phyloP scores from a whole-genome alignment of 2,888 invertebrate genomes.

The Cosmia trapezina region DNA sequence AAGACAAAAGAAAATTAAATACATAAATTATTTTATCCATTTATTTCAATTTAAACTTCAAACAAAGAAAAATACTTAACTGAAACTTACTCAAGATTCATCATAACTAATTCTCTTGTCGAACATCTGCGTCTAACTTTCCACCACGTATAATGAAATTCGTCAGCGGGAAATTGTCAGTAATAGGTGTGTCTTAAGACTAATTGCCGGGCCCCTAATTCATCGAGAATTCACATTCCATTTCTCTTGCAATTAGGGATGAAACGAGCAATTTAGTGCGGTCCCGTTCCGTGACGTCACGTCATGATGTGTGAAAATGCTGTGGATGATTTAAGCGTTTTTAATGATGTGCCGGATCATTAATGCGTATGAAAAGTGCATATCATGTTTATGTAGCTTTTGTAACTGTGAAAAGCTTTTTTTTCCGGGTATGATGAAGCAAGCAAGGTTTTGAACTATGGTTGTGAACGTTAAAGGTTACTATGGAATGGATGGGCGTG shows the following conservation, averaged over 20 bases:
- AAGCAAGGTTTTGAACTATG: not conserved
- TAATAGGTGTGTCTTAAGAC: slow-evolving; percentile 75
- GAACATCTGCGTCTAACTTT: slow-evolving; percentile 58
- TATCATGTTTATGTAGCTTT: slow-evolving; percentile 18
- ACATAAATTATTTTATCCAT: not conserved
- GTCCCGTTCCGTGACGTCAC: slow-evolving; percentile 26
- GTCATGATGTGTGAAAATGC: slow-evolving; percentile 23
- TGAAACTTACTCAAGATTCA: slow-evolving; percentile 32
- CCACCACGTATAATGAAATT: slow-evolving; percentile 65
- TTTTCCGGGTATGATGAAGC: not conserved
- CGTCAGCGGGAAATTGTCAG: slow-evolving; percentile 74
- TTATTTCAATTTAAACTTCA: slow-evolving; percentile 26
- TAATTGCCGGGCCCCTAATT: slow-evolving; percentile 78
- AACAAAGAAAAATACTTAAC: slow-evolving; percentile 23
- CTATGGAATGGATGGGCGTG: not conserved
- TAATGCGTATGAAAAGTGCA: slow-evolving; percentile 36
- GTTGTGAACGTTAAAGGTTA: not conserved
- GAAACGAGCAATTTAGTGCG: slow-evolving; percentile 84
- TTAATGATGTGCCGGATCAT: slow-evolving; percentile 42
- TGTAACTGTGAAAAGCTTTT: slow-evolving; percentile 3
- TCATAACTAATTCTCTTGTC: slow-evolving; percentile 39
- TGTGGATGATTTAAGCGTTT: slow-evolving; percentile 48
- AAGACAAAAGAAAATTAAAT: slow-evolving; percentile 2
- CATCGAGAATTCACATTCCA: slow-evolving; percentile 78
- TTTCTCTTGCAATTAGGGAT: slow-evolving; percentile 80